phyloP scores from a whole-genome alignment of 2,113 vertebrate species.

The Pheucticus melanocephalus region DNA sequence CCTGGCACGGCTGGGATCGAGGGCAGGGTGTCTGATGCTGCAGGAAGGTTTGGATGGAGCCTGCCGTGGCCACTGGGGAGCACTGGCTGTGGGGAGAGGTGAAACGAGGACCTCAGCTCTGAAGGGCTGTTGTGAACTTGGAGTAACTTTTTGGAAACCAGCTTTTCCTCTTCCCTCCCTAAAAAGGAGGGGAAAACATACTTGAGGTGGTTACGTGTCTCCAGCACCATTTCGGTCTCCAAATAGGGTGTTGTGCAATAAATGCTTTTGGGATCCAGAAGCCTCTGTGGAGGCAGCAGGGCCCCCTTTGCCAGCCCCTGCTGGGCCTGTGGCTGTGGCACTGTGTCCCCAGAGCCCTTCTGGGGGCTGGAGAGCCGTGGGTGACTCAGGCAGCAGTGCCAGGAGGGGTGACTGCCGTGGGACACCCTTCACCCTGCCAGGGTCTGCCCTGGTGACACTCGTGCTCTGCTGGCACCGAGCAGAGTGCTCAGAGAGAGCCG shows the following conservation, averaged over 20 bases:
- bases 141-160: constrained; percentile 32
- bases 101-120: not conserved
- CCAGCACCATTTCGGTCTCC: not conserved
- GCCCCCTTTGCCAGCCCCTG: not conserved
- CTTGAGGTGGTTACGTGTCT: constrained; percentile 47
- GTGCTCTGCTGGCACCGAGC: fast-evolving
- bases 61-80: fast-evolving
- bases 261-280: not conserved
- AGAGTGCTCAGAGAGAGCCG: fast-evolving
- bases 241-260: constrained; percentile 55
- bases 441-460: fast-evolving
- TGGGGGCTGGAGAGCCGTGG: fast-evolving
- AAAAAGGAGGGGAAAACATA: constrained; percentile 60
- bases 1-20: not conserved
- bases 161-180: constrained; percentile 51
- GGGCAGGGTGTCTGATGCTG: not conserved
- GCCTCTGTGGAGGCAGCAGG: not conserved
- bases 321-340: not conserved
- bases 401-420: fast-evolving
- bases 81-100: not conserved
- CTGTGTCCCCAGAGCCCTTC: not conserved
- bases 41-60: not conserved
- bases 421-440: fast-evolving
- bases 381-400: not conserved
- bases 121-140: not conserved